phyloP scores from a whole-genome alignment of 2,888 invertebrate genomes.

The Caenorhabditis becei region DNA sequence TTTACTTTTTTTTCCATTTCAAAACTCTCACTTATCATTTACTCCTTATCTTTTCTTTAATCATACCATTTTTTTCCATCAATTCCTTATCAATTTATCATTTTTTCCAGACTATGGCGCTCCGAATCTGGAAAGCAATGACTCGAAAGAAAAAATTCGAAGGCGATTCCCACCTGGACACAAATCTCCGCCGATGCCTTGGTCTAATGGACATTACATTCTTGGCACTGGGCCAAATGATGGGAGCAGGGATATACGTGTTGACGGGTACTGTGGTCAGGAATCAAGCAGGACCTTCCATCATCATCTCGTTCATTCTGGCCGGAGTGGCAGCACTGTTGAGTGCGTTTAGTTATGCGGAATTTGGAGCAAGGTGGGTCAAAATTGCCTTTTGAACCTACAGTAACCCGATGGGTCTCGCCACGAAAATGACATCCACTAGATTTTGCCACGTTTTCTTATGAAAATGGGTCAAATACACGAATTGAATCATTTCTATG shows the following conservation, averaged over 20 bases:
- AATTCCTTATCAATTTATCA: too few relatives aligned
- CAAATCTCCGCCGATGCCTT: slow-evolving; percentile 64
- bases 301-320: slow-evolving; percentile 88
- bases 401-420: not conserved
- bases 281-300: slow-evolving; percentile 92
- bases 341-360: slow-evolving; percentile 87
- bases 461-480: too few relatives aligned
- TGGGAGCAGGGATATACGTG: slow-evolving; percentile 95
- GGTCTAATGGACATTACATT: slow-evolving; percentile 85
- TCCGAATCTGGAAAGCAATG: slow-evolving; percentile 37
- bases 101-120: slow-evolving; percentile 25
- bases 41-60: not conserved
- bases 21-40: too few relatives aligned
- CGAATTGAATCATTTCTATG: too few relatives aligned
- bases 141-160: slow-evolving; percentile 49
- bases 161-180: slow-evolving; percentile 52
- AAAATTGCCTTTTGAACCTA: slow-evolving; percentile 68
- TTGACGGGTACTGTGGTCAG: slow-evolving; percentile 89
- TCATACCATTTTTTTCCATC: not conserved
- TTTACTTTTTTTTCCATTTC: too few relatives aligned
- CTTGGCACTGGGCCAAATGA: slow-evolving; percentile 94
- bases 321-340: slow-evolving; percentile 90
- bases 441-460: too few relatives aligned
- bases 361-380: slow-evolving; percentile 82
- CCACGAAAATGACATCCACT: too few relatives aligned